A percentile compares a stretch with the other conserved stretches of the same genome.
phyloP scores from a whole-genome alignment of 2,888 invertebrate genomes.

The Trichacis sp. region DNA sequence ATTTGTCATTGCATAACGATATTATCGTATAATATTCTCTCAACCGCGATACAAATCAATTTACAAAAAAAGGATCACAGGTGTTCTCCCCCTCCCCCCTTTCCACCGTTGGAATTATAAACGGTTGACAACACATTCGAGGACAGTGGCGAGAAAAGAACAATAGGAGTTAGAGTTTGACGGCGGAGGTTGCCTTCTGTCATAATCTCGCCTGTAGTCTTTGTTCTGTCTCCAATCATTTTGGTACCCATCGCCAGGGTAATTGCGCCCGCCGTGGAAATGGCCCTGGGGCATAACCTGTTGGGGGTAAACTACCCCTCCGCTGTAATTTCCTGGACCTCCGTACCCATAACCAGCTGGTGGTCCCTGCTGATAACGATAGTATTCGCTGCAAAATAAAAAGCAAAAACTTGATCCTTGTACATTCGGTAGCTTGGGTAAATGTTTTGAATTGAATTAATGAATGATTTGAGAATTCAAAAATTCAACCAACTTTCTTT shows the following conservation, averaged over 20 bases:
- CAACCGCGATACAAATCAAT: neutral
- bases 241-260: constrained; percentile 60
- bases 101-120: constrained; percentile 35
- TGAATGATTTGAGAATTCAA: neutral
- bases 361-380: constrained; percentile 70
- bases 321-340: constrained; percentile 67
- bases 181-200: constrained; percentile 74
- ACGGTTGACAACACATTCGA: constrained; percentile 57
- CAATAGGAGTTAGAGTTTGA: constrained; percentile 69
- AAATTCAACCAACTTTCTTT: constrained; percentile 72
- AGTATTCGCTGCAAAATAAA: constrained; percentile 64
- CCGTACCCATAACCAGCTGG: constrained; percentile 63
- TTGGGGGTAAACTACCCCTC: constrained; percentile 69
- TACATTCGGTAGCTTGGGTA: no score
- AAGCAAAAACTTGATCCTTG: no score
- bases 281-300: constrained; percentile 59
- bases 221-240: constrained; percentile 70
- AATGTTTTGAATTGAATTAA: no score
- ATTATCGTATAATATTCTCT: no score
- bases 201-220: constrained; percentile 74
- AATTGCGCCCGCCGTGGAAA: constrained; percentile 60
- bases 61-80: constrained; percentile 24
- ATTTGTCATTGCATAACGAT: no score
- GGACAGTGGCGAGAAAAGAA: constrained; percentile 58
- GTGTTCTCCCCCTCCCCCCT: neutral